Evolutionary conservation across 2,888 invertebrate genomes (phyloP).

Genomic region (Epistrophe grossulariae): DNA sequence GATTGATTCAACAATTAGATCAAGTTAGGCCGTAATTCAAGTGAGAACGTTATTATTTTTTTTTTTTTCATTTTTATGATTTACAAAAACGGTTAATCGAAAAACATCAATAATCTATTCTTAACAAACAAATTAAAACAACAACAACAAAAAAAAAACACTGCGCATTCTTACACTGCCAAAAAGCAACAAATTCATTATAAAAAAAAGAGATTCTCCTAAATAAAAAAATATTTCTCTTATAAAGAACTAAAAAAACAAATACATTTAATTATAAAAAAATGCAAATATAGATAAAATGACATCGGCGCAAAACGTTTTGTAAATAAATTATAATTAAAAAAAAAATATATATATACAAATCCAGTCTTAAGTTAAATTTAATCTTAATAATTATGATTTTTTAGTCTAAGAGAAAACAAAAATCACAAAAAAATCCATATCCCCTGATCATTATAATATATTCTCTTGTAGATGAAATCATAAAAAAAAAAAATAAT

Average conservation of each 20-base stretch:
- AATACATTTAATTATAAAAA: neutral
- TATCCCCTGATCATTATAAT: constrained; percentile 17
- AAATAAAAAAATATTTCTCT: constrained; percentile 60
- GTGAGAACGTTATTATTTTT: no score
- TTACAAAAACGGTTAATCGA: neutral
- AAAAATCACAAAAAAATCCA: constrained; percentile 18
- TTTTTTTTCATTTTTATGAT: no score
- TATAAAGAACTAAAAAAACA: constrained; percentile 38
- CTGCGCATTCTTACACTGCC: constrained; percentile 72
- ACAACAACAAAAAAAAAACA: constrained; percentile 6
- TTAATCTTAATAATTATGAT: constrained; percentile 29
- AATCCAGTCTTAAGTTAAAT: constrained; percentile 29
- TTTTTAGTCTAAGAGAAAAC: constrained; percentile 17
- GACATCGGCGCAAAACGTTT: constrained; percentile 64
- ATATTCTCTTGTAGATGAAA: constrained; percentile 19
- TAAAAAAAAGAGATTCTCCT: constrained; percentile 67
- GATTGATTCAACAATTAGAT: no score
- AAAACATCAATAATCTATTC: neutral
- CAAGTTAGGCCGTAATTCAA: no score
- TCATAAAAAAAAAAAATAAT: neutral
- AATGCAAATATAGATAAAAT: constrained; percentile 54
- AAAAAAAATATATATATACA: neutral
- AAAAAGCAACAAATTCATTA: constrained; percentile 57
- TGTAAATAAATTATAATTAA: constrained; percentile 59
- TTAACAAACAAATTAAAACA: neutral